phyloP scores from a whole-genome alignment of 2,113 vertebrate genomes.

The Oncorhynchus kisutch region DNA sequence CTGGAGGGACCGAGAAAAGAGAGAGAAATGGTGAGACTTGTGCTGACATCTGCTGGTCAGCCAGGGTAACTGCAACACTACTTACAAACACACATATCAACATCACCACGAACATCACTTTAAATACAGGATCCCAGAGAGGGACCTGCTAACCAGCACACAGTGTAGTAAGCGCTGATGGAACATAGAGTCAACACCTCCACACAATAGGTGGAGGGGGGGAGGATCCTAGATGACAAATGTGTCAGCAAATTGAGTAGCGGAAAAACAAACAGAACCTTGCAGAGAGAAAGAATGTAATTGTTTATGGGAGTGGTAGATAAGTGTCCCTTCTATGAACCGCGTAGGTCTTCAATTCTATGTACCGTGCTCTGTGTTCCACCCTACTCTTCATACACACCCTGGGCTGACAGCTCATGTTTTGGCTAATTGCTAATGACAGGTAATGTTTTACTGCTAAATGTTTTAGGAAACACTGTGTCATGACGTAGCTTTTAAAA shows the following conservation, averaged over 20 bases:
- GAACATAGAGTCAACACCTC: not conserved
- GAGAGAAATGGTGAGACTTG: not conserved
- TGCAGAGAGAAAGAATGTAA: not conserved
- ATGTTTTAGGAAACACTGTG: not conserved
- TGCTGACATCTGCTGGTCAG: not conserved
- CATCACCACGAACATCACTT: not conserved
- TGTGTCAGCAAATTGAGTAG: not conserved
- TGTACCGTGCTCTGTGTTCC: not conserved
- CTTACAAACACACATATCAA: not conserved
- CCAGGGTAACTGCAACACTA: not conserved
- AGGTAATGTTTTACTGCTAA: not conserved
- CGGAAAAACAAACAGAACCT: not conserved
- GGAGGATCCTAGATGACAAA: not conserved
- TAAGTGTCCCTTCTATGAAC: not conserved
- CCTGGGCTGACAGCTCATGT: not conserved
- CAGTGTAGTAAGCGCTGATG: constrained; percentile 7
- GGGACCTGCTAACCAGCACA: not conserved
- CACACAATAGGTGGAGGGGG: not conserved
- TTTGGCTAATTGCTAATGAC: not conserved
- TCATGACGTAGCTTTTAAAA: too few species aligned
- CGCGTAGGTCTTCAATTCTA: not conserved
- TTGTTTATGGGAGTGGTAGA: not conserved
- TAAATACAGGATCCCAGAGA: not conserved
- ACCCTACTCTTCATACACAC: not conserved
- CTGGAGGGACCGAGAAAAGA: constrained; percentile 56